phyloP scores from a whole-genome alignment of 1,140 invertebrate species.

The Latrodectus geometricus region DNA sequence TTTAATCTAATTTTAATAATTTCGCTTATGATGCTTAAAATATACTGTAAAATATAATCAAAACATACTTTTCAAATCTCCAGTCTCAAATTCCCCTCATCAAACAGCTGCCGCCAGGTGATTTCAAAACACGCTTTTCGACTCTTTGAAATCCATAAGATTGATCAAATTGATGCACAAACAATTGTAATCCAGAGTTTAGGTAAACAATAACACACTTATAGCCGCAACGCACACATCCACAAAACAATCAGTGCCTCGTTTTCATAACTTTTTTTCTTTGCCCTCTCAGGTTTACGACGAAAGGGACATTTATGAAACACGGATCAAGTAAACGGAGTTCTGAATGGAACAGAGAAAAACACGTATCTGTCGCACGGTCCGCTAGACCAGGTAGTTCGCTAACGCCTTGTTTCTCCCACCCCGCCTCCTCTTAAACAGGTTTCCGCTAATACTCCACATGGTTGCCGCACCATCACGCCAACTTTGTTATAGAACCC shows the following conservation, averaged over 20 bases:
- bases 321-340: neutral
- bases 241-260: too few species aligned
- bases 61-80: too few species aligned
- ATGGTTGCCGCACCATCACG: too few species aligned
- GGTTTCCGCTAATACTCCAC: slow-evolving; percentile 2
- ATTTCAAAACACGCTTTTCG: neutral
- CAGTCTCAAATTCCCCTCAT: neutral
- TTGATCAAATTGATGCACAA: neutral
- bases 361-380: slow-evolving; percentile 28
- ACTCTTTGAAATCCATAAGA: neutral
- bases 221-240: too few species aligned
- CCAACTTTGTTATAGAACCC: too few species aligned
- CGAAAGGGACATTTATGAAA: neutral
- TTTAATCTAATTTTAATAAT: too few species aligned
- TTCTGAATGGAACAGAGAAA: slow-evolving; percentile 9
- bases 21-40: too few species aligned
- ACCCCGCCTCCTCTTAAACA: slow-evolving; percentile 15
- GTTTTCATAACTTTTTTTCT: neutral
- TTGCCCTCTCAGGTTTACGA: neutral
- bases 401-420: slow-evolving; percentile 27
- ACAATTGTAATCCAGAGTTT: neutral
- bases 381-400: slow-evolving; percentile 25
- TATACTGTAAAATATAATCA: too few species aligned
- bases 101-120: slow-evolving; percentile 16
- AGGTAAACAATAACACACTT: neutral